Conservation (phyloP, 35 echinoderm and acorn worm genomes). For the Amphiura filiformis region DNA sequence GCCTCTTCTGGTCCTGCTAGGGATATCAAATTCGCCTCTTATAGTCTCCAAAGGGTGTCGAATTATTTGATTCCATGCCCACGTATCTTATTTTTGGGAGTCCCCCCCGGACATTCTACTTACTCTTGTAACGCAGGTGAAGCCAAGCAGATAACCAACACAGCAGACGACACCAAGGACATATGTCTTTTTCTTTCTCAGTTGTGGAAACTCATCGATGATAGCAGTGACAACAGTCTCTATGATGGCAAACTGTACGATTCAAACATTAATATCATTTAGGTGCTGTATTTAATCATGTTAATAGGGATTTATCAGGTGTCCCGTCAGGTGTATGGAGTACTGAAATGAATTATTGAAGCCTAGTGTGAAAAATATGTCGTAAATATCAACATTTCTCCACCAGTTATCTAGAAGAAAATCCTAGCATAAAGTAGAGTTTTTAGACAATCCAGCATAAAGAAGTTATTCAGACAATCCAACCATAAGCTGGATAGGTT, state of each 20-base stretch:
- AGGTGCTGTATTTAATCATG: background rate
- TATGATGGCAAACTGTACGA: slow-evolving; percentile 75
- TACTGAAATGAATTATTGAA: background rate
- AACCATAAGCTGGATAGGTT: too few relatives aligned
- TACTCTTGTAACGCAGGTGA: slow-evolving; percentile 80
- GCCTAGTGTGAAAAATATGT: background rate
- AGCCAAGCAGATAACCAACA: slow-evolving; percentile 63
- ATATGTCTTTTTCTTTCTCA: slow-evolving; percentile 62
- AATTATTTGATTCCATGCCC: too few relatives aligned
- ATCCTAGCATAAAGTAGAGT: too few relatives aligned
- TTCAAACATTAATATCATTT: background rate
- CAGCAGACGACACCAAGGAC: slow-evolving; percentile 55
- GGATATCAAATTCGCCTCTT: too few relatives aligned
- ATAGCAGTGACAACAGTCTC: slow-evolving; percentile 84
- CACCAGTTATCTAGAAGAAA: background rate
- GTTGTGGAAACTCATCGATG: slow-evolving; percentile 61
- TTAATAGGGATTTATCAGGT: background rate
- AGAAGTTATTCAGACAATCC: too few relatives aligned
- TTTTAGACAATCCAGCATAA: too few relatives aligned
- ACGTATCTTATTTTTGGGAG: too few relatives aligned
- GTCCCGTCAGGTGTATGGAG: background rate
- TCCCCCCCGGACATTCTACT: background rate
- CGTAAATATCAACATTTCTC: background rate
- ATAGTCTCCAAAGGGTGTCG: background rate
- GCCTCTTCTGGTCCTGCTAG: too few relatives aligned